Evolutionary conservation across 2,113 vertebrate genomes (phyloP).

Genomic region (Montifringilla adamsi): DNA sequence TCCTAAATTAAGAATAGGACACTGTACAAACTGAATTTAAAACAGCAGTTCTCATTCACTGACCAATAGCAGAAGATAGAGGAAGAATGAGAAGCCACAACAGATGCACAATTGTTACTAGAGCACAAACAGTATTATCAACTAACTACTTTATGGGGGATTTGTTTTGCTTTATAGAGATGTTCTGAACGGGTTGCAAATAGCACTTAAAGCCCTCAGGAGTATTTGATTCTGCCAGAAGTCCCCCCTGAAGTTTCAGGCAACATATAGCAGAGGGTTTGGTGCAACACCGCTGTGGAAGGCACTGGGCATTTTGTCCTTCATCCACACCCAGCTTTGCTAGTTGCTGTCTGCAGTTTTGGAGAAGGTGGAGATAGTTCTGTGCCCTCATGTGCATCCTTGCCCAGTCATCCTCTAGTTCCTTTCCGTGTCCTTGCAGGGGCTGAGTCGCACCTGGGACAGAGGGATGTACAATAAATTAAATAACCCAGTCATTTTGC

Average conservation of each 20-base stretch:
- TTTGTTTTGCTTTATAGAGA: background rate
- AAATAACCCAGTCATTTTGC: background rate
- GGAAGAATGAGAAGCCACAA: background rate
- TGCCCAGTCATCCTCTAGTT: background rate
- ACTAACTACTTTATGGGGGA: background rate
- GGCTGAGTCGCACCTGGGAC: background rate
- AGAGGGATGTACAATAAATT: background rate
- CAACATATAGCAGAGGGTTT: background rate
- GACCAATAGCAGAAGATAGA: background rate
- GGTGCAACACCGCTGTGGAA: background rate
- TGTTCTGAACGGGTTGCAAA: background rate
- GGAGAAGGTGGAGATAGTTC: background rate
- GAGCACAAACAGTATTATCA: background rate
- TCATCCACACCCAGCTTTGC: background rate
- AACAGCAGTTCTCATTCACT: background rate
- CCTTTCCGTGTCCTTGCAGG: background rate
- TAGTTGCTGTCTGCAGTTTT: background rate
- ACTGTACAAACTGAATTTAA: background rate
- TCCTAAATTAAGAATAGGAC: background rate
- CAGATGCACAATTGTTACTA: background rate
- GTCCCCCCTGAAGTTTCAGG: background rate
- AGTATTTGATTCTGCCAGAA: background rate
- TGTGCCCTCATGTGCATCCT: conserved; percentile 11
- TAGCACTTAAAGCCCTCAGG: background rate
- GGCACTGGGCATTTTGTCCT: background rate